Evolutionary conservation across 1,140 invertebrate species (phyloP), one percentile per base, ranked within the genome.

Genomic region (Monochamus saltuarius): DNA sequence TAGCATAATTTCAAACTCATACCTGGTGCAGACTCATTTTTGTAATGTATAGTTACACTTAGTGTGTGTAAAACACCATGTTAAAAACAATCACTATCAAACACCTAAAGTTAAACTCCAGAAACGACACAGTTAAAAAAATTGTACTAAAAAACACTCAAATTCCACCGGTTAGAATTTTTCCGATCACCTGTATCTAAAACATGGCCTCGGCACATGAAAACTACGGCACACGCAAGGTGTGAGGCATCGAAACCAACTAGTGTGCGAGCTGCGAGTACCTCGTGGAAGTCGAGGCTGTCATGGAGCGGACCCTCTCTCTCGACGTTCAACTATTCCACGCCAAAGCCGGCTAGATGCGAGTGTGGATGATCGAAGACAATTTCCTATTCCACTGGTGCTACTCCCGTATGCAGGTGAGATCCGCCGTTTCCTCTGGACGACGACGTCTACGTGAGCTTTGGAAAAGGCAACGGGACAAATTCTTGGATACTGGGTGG

Each of bases 11-110:
- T 40, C 34, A 35, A n/a, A 11, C 13, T n/a, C 37, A 22, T 39
- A 53, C 51, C 51, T 53, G 51, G n/a, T 53, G 51, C 13, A 53
- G 36, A 53, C 40, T 53, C 51, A 53, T 29, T 29, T 29, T 6
- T 29, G 22, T 29, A 29, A 29, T 6, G 22, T n/a, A 29, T 29
- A 29, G 2, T 29, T 29, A 6, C 22, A 6, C 22, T n/a, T 29
- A 29, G 22, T 29, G 6, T 29, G 6, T 6, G 22, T 3, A 6
- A 29, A 29, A 2, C 22, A 6, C 22, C 22, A 29, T 29, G 6
- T 29, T 29, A 29, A 29, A 29, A 29, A 29, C 22, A 29, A 29
- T 29, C 22, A 29, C 22, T 3, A 29, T 29, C 22, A 29, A 29
- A 29, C 22, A 29, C 22, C 2, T 3, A 29, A 2, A 29, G 22